Evolutionary conservation across 2,113 vertebrate species (phyloP).

Genomic region (Eidolon helvum): DNA sequence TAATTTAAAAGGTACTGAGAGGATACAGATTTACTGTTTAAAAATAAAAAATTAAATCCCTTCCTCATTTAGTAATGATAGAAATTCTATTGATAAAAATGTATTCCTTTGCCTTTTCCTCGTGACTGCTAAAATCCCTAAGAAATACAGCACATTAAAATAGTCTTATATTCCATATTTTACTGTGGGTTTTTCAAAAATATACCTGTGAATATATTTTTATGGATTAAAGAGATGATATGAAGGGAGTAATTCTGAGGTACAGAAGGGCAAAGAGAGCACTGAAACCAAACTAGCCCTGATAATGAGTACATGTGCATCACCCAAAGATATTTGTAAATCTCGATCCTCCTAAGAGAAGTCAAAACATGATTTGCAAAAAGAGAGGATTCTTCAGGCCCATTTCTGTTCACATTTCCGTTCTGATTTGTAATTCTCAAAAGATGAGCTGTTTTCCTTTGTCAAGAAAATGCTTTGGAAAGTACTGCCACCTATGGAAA

Average conservation of each 20-base stretch:
- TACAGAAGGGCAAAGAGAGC: neutral
- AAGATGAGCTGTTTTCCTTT: neutral
- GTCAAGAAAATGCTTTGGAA: slow-evolving; percentile 10
- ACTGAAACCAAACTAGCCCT: neutral
- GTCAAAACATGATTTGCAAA: neutral
- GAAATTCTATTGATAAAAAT: slow-evolving; percentile 7
- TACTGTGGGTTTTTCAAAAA: neutral
- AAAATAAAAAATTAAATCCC: neutral
- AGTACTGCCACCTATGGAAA: neutral
- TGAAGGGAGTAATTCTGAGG: neutral
- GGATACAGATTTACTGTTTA: neutral
- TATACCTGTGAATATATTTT: neutral
- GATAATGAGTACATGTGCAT: neutral
- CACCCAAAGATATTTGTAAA: neutral
- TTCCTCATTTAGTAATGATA: neutral
- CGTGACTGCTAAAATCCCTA: neutral
- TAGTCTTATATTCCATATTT: neutral
- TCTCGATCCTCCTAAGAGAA: neutral
- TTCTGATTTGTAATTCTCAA: neutral
- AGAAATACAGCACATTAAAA: neutral
- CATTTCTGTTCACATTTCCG: neutral
- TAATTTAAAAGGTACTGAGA: slow-evolving; percentile 25
- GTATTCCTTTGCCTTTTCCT: neutral
- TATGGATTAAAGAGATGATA: neutral
- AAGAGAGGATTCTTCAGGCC: neutral